Percentiles rank a stretch among this genome's conserved stretches.
Conservation (phyloP, 1,140 invertebrate genomes). For the Zaprionus africanus region DNA sequence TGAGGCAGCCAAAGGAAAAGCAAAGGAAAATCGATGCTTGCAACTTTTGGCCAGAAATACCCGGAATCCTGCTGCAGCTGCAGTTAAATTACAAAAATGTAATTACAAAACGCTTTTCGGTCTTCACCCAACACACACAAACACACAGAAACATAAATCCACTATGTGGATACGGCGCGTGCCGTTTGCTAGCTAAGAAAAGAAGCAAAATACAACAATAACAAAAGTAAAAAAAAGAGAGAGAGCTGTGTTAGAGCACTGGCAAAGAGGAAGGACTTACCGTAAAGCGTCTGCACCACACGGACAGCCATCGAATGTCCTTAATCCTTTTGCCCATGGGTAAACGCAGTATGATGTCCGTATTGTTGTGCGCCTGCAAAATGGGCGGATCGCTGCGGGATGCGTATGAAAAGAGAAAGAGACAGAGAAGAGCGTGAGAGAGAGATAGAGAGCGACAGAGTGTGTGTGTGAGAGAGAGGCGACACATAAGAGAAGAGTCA, state of each 20-base stretch:
- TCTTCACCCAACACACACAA: constrained; percentile 58
- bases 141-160: constrained; percentile 57
- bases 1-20: constrained; percentile 6
- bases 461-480: background rate
- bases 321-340: constrained; percentile 92
- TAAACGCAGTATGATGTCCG: constrained; percentile 92
- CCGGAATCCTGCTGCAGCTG: constrained; percentile 40
- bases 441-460: background rate
- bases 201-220: constrained; percentile 17
- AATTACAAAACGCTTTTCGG: constrained; percentile 67
- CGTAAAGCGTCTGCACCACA: constrained; percentile 95
- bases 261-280: constrained; percentile 86
- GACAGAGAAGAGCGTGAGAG: constrained; percentile 11
- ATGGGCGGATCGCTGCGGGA: constrained; percentile 90
- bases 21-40: constrained; percentile 10
- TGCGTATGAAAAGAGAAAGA: constrained; percentile 27
- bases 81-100: constrained; percentile 77
- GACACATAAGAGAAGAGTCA: constrained; percentile 16
- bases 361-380: constrained; percentile 89
- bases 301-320: constrained; percentile 94
- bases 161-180: constrained; percentile 61
- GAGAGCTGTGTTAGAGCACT: background rate
- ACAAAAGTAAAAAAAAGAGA: constrained; percentile 17
- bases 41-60: constrained; percentile 22
- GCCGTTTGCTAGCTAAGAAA: constrained; percentile 49